Percentiles rank a stretch among this genome's conserved stretches.
Evolutionary conservation across 2,888 invertebrate species (phyloP).

Genomic region (Myathropa florea): DNA sequence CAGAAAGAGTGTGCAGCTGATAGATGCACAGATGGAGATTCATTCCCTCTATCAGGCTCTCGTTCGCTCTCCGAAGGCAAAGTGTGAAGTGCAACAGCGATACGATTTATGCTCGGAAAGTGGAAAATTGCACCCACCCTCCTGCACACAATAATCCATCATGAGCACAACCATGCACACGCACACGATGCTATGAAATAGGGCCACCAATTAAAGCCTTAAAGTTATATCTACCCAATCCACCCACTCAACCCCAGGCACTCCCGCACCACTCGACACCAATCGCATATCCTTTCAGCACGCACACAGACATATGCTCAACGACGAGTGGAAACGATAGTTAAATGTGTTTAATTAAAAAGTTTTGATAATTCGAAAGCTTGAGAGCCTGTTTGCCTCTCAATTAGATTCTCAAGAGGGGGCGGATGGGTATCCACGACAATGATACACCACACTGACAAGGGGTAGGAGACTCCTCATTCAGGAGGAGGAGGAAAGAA

Average conservation of each 20-base stretch:
- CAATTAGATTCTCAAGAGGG: slow-evolving; percentile 59
- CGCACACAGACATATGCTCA: slow-evolving; percentile 37
- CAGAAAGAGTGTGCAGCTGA: slow-evolving; percentile 4
- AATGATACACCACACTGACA: neutral
- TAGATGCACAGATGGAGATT: slow-evolving; percentile 11
- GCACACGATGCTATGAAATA: slow-evolving; percentile 3
- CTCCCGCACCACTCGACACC: neutral
- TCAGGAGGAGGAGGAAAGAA: slow-evolving; percentile 17
- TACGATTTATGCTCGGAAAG: slow-evolving; percentile 55
- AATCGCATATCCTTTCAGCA: neutral
- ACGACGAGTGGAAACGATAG: slow-evolving; percentile 59
- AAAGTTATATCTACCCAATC: slow-evolving; percentile 8
- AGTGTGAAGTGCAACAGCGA: slow-evolving; percentile 64
- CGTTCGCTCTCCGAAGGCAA: slow-evolving; percentile 13
- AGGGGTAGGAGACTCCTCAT: neutral
- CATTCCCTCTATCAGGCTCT: neutral
- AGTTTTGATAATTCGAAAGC: slow-evolving; percentile 66
- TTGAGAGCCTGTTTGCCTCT: slow-evolving; percentile 64
- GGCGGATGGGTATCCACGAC: slow-evolving; percentile 10
- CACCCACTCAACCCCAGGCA: neutral
- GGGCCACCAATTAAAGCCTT: slow-evolving; percentile 57
- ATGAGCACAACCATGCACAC: neutral
- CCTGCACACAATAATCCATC: slow-evolving; percentile 26
- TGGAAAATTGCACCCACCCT: slow-evolving; percentile 60
- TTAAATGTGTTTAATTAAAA: slow-evolving; percentile 69